Conservation (phyloP, 1,140 invertebrate species). For the Sycophila sp. region DNA sequence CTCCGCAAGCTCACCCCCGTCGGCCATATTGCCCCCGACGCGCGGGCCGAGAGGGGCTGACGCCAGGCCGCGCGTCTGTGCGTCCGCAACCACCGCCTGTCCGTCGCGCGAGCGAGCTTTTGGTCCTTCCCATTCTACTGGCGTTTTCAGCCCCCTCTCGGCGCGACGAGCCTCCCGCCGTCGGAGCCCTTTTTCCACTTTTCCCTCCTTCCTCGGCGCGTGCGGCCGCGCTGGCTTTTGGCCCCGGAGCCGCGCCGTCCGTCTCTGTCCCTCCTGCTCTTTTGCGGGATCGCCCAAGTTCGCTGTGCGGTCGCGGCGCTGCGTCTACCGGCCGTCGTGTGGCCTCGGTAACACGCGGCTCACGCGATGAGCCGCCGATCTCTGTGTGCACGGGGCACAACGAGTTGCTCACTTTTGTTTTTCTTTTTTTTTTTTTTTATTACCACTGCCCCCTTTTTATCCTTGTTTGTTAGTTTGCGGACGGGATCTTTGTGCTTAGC, state of each 20-base stretch:
- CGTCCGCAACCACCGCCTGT: conserved; percentile 57
- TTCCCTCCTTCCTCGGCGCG: conserved; percentile 32
- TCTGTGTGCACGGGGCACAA: neutral
- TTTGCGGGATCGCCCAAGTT: neutral
- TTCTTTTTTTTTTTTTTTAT: neutral
- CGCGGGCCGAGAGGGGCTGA: conserved; percentile 17
- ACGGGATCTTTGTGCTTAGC: neutral
- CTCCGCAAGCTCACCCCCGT: conserved; percentile 25
- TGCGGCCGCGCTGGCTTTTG: neutral
- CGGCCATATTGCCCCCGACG: conserved; percentile 59
- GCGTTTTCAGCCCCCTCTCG: conserved; percentile 37
- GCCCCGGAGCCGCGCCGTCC: conserved; percentile 12
- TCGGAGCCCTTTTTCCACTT: conserved; percentile 18
- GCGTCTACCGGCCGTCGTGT: too few relatives aligned
- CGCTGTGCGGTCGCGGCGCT: neutral
- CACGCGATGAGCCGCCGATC: too few relatives aligned
- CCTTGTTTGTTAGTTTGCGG: too few relatives aligned
- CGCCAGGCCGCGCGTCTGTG: conserved; percentile 43
- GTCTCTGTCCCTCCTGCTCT: conserved; percentile 21
- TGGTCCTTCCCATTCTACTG: conserved; percentile 48
- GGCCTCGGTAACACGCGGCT: too few relatives aligned
- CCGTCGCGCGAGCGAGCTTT: conserved; percentile 31
- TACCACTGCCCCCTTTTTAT: too few relatives aligned
- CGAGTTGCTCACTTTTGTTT: neutral
- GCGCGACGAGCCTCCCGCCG: too few relatives aligned